A percentile compares a stretch with the other conserved stretches of the same genome.
Conservation (phyloP, 2,888 invertebrate species). For the Sipunculus nudus region DNA sequence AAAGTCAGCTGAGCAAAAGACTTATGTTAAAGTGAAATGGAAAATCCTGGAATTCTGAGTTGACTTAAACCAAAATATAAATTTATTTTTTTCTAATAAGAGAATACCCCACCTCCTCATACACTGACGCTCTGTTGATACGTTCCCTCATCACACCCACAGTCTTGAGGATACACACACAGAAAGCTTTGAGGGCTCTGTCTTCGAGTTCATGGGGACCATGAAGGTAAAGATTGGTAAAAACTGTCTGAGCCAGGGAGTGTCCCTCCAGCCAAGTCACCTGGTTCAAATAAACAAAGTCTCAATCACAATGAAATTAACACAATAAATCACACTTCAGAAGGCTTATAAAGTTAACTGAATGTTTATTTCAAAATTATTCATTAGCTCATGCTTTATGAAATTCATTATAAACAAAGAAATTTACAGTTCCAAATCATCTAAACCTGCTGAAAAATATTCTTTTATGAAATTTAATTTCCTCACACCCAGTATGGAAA, state of each 20-base stretch:
- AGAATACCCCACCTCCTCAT: constrained; percentile 65
- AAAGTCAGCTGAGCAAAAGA: too few species aligned
- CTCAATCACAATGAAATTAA: too few species aligned
- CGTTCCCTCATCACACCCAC: constrained; percentile 87
- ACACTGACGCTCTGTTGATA: constrained; percentile 61
- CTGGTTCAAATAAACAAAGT: constrained; percentile 43
- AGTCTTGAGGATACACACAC: constrained; percentile 86
- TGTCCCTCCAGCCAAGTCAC: constrained; percentile 94
- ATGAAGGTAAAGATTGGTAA: constrained; percentile 94
- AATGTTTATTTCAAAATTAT: neutral
- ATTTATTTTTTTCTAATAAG: neutral
- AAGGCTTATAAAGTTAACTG: too few species aligned
- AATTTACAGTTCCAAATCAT: too few species aligned
- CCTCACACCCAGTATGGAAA: too few species aligned
- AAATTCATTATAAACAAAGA: too few species aligned
- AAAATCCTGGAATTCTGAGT: too few species aligned
- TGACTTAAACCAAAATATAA: constrained; percentile 71
- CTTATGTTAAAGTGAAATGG: too few species aligned
- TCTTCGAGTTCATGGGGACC: constrained; percentile 87
- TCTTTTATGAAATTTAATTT: too few species aligned
- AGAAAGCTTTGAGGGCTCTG: constrained; percentile 84
- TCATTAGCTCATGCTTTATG: neutral
- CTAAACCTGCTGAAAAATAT: too few species aligned
- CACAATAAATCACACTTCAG: too few species aligned
- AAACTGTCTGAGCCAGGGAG: constrained; percentile 90